Conservation (phyloP, 2,888 invertebrate species). For the Neoascia interrupta region DNA sequence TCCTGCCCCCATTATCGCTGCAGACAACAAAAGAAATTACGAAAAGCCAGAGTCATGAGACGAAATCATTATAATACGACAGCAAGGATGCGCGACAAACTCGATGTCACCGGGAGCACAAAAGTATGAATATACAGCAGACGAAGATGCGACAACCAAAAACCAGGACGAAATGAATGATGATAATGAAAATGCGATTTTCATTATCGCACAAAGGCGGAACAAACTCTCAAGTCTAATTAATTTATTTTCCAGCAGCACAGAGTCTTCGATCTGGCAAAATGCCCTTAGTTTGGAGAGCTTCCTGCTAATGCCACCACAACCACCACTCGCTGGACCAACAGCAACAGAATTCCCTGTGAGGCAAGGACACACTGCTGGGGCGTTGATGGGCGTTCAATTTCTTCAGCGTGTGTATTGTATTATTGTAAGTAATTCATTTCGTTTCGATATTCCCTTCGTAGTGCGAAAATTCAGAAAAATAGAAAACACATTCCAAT, state of each 20-base stretch:
- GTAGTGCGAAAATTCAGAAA: constrained; percentile 33
- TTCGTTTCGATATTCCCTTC: constrained; percentile 37
- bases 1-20: not conserved
- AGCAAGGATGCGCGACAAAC: not conserved
- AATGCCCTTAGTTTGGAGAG: constrained; percentile 25
- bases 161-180: constrained; percentile 38
- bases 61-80: not conserved
- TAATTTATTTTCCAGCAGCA: constrained; percentile 59
- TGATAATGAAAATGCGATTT: constrained; percentile 63
- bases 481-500: constrained; percentile 60
- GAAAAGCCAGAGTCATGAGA: not conserved
- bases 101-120: too few relatives aligned
- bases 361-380: too few relatives aligned
- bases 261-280: constrained; percentile 33
- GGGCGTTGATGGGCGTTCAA: constrained; percentile 9
- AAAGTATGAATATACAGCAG: too few relatives aligned
- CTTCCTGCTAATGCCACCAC: constrained; percentile 6
- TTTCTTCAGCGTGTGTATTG: constrained; percentile 30
- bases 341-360: too few relatives aligned
- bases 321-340: not conserved
- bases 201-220: constrained; percentile 64
- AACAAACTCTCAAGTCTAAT: constrained; percentile 63
- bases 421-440: constrained; percentile 66
- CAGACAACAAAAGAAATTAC: not conserved
- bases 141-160: not conserved